phyloP scores from a whole-genome alignment of 2,113 vertebrate genomes.

The Phycodurus eques region DNA sequence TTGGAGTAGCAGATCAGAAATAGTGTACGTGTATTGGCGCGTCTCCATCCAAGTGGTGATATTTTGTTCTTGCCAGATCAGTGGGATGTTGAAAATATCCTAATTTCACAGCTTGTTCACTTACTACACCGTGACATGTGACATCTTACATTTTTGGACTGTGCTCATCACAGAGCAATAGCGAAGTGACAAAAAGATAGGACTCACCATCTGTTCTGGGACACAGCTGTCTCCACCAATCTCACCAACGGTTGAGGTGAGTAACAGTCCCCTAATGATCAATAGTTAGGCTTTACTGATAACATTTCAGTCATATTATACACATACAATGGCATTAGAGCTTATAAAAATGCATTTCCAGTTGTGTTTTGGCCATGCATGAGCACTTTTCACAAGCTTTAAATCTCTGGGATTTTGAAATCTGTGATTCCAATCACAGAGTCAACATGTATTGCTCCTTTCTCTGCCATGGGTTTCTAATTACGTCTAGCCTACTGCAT shows the following conservation, averaged over 20 bases:
- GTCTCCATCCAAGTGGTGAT: conserved; percentile 1
- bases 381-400: too few species aligned
- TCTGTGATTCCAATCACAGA: too few species aligned
- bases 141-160: background rate
- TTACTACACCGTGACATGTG: background rate
- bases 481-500: too few species aligned
- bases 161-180: background rate
- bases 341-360: too few species aligned
- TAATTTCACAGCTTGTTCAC: conserved; percentile 3
- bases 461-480: too few species aligned
- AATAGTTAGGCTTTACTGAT: too few species aligned
- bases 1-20: conserved; percentile 22
- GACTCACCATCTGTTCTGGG: conserved; percentile 4
- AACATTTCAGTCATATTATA: too few species aligned
- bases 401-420: too few species aligned
- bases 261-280: background rate
- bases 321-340: too few species aligned
- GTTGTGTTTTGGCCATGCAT: too few species aligned
- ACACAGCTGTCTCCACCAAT: background rate
- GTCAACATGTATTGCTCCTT: too few species aligned
- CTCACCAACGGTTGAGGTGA: background rate
- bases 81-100: background rate
- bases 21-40: conserved; percentile 21
- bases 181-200: background rate
- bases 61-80: conserved; percentile 1